phyloP scores from a whole-genome alignment of 2,113 vertebrate species.

The Ornithorhynchus anatinus region DNA sequence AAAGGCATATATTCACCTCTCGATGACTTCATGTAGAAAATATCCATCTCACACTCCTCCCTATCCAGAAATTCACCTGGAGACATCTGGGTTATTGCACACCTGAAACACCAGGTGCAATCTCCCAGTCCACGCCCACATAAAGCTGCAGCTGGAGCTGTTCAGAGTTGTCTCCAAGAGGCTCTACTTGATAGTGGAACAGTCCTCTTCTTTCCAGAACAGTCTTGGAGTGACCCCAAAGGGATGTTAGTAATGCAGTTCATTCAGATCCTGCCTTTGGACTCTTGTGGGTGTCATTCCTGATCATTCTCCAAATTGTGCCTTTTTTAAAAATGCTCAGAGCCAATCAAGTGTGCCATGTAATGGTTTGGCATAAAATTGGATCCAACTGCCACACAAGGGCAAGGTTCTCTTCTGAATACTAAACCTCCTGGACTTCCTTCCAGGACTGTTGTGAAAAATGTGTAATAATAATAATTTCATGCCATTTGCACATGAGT shows the following conservation, averaged over 20 bases:
- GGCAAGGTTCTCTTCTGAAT: slow-evolving; percentile 40
- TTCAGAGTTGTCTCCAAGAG: too few relatives aligned
- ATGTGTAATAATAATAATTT: slow-evolving; percentile 45
- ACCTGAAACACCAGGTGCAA: not conserved
- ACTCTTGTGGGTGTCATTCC: slow-evolving; percentile 52
- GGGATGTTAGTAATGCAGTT: not conserved
- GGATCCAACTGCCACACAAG: slow-evolving; percentile 28
- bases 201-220: too few relatives aligned
- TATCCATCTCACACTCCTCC: too few relatives aligned
- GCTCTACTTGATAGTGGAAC: too few relatives aligned
- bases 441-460: slow-evolving; percentile 1
- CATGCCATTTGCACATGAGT: too few relatives aligned
- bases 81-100: not conserved
- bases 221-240: slow-evolving; percentile 39
- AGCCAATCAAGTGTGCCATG: slow-evolving; percentile 62
- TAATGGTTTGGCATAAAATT: slow-evolving; percentile 67
- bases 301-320: slow-evolving; percentile 65
- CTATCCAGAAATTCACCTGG: too few relatives aligned
- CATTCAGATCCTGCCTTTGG: slow-evolving; percentile 36
- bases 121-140: not conserved
- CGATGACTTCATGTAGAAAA: too few relatives aligned
- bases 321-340: slow-evolving; percentile 59
- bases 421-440: slow-evolving; percentile 19
- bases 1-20: not conserved
- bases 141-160: not conserved